Evolutionary conservation across 2,797 vertebrate species (phyloP).

Genomic region (Arctocebus calabarensis): DNA sequence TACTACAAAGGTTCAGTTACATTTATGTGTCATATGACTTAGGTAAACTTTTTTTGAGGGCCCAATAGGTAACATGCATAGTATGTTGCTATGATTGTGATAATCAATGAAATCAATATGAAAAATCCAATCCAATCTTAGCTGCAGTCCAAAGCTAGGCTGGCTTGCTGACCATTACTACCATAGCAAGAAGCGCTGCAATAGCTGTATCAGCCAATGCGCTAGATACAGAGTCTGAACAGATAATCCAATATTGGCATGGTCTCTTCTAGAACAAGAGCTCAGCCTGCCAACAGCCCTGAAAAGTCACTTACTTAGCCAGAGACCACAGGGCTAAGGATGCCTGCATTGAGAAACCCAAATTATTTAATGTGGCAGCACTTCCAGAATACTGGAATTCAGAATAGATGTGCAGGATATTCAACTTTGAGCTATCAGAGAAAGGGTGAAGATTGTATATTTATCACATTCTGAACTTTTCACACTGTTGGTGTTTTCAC

Average conservation of each 20-base stretch:
- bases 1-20: background rate
- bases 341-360: background rate
- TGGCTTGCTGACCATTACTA: background rate
- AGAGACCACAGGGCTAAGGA: background rate
- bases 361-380: background rate
- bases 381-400: background rate
- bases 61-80: background rate
- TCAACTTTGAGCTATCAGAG: background rate
- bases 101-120: background rate
- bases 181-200: background rate
- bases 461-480: background rate
- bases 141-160: background rate
- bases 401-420: background rate
- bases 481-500: background rate
- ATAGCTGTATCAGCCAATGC: background rate
- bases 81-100: background rate
- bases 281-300: background rate
- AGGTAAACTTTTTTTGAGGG: background rate
- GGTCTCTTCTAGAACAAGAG: background rate
- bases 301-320: background rate
- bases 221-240: background rate
- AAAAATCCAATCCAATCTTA: background rate
- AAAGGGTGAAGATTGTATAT: background rate
- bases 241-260: background rate
- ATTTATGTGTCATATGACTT: background rate